Evolutionary conservation across 2,113 vertebrate genomes (phyloP).

Genomic region (Ramphastos sulfuratus): DNA sequence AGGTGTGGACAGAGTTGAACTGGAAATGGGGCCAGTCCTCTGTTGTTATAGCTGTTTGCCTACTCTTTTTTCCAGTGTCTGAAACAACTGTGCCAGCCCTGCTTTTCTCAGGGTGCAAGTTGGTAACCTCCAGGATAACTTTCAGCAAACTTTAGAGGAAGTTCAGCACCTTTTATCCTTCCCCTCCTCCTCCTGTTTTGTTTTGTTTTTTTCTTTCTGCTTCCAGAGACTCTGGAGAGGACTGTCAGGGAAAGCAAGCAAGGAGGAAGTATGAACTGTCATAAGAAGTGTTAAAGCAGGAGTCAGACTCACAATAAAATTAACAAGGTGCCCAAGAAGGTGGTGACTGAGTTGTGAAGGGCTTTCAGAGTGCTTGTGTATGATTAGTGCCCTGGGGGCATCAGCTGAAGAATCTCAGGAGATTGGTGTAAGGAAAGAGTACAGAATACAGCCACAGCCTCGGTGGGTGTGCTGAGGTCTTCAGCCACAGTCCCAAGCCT

Average conservation of each 20-base stretch:
- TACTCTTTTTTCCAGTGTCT: neutral
- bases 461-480: neutral
- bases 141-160: neutral
- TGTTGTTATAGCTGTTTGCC: neutral
- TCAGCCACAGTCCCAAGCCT: neutral
- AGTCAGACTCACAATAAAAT: neutral
- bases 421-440: neutral
- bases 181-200: rapidly evolving
- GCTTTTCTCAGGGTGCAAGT: neutral
- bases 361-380: neutral
- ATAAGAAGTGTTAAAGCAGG: neutral
- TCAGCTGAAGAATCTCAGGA: neutral
- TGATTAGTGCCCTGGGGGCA: neutral
- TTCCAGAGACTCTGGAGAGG: neutral
- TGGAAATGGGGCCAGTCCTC: neutral
- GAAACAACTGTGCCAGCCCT: neutral
- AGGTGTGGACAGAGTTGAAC: neutral
- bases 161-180: neutral
- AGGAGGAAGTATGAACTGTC: neutral
- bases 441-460: neutral
- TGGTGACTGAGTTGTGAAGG: neutral
- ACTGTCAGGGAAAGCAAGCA: neutral
- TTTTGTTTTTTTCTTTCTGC: neutral
- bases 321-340: neutral
- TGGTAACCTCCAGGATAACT: neutral